Evolutionary conservation across 2,888 invertebrate genomes (phyloP).

Genomic region (Galeopsomyia nigrocyanea): DNA sequence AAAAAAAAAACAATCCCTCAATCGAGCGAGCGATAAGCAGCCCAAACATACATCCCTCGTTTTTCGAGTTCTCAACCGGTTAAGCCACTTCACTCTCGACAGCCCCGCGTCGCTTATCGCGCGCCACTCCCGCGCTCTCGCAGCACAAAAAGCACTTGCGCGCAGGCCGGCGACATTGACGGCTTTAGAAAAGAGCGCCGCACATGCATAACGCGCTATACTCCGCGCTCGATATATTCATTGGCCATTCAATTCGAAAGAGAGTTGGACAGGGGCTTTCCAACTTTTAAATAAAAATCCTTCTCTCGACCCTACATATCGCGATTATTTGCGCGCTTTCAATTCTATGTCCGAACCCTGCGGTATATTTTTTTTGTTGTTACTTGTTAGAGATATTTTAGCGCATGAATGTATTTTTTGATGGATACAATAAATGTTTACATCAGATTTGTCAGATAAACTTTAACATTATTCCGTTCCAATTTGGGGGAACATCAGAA

Average conservation of each 20-base stretch:
- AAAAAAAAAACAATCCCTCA: too few relatives aligned
- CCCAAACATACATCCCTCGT: too few relatives aligned
- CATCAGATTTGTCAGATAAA: too few relatives aligned
- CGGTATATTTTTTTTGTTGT: too few relatives aligned
- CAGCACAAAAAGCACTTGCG: background rate
- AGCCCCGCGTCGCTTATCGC: background rate
- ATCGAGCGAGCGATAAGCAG: too few relatives aligned
- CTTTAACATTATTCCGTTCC: too few relatives aligned
- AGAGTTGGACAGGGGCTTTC: slow-evolving; percentile 41
- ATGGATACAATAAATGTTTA: too few relatives aligned
- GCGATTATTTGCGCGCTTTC: background rate
- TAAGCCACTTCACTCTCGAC: slow-evolving; percentile 6
- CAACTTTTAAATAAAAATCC: slow-evolving; percentile 42
- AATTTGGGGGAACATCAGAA: too few relatives aligned
- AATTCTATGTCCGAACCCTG: too few relatives aligned
- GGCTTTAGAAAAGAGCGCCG: slow-evolving; percentile 36
- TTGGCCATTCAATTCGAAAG: slow-evolving; percentile 34
- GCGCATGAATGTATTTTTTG: too few relatives aligned
- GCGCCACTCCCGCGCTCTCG: too few relatives aligned
- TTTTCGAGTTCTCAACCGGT: slow-evolving; percentile 3
- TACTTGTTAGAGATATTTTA: background rate
- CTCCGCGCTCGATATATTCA: slow-evolving; percentile 14
- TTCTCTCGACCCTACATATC: slow-evolving; percentile 12
- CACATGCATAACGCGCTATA: background rate
- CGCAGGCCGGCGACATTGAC: slow-evolving; percentile 34